Evolutionary conservation across 1,140 invertebrate genomes (phyloP).

Genomic region (Papilio polyxenes): DNA sequence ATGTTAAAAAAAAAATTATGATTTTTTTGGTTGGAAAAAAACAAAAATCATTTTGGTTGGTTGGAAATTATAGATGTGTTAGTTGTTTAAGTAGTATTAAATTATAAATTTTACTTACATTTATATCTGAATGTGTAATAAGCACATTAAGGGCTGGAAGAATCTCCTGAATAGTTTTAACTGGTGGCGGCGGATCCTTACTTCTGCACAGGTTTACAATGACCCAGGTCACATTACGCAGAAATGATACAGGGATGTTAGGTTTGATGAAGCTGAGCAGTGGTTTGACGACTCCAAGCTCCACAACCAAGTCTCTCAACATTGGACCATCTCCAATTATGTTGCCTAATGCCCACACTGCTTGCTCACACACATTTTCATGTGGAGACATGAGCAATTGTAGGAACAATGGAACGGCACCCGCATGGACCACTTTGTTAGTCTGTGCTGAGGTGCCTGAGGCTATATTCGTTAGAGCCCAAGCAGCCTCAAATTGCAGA

Average conservation of each 20-base stretch:
- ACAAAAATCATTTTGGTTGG: too few species aligned
- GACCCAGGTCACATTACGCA: slow-evolving; percentile 99
- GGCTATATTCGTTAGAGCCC: slow-evolving; percentile 99
- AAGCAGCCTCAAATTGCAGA: slow-evolving; percentile 99
- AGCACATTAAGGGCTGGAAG: slow-evolving; percentile 96
- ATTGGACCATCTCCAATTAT: slow-evolving; percentile 96
- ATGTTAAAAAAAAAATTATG: too few species aligned
- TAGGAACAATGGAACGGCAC: slow-evolving; percentile 97
- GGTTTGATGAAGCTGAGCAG: slow-evolving; percentile 95
- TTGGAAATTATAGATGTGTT: too few species aligned
- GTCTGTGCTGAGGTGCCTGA: slow-evolving; percentile 98
- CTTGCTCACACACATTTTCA: slow-evolving; percentile 99
- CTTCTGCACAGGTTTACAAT: slow-evolving; percentile 98
- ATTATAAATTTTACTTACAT: slow-evolving; percentile 84
- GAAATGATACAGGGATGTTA: slow-evolving; percentile 94
- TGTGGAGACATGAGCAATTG: slow-evolving; percentile 94
- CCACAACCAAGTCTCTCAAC: slow-evolving; percentile 95
- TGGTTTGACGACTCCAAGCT: slow-evolving; percentile 93
- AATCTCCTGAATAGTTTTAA: slow-evolving; percentile 94
- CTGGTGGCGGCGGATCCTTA: slow-evolving; percentile 95
- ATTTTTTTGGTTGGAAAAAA: too few species aligned
- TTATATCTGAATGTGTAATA: slow-evolving; percentile 97
- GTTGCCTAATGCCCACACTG: slow-evolving; percentile 98
- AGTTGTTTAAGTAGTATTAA: too few species aligned
- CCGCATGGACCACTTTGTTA: slow-evolving; percentile 95